Evolutionary conservation across 2,888 invertebrate species (phyloP), one percentile per base, ranked within the genome.

Genomic region (Acronicta alni): DNA sequence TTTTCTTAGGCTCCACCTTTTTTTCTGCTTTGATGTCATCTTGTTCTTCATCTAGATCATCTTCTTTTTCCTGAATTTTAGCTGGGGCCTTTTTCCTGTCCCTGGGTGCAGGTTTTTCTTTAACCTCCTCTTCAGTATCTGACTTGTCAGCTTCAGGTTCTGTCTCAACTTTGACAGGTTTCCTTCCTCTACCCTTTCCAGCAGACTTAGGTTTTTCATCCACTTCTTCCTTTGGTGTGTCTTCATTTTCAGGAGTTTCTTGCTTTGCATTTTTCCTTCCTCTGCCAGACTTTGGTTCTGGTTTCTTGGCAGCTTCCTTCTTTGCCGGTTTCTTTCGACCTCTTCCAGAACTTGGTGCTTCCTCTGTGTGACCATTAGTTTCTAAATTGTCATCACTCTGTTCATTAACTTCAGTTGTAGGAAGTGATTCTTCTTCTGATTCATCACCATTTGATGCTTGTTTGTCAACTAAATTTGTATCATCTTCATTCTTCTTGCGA

Each of bases 281-380:
- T 75, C 83, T 84, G 18, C 80, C 80, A 56, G 82, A 60, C 71
- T 87, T 86, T 51, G 85, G 77, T 57, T 85, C 77, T 68, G 87
- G 79, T 46, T 79, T 67, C 67, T 84, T 80, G 42, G 73, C 80
- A 53, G 78, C 63, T 61, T 90, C 91, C 72, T 92, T 92, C 61
- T 92, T 93, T 15, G 78, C 66, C 48, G 73, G 83, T 68, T 90
- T 92, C 69, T 92, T 93, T 9, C 88, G 86, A 16, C 92, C 90
- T 72, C 81, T 87, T 45, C 80, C 80, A 59, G 84, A 62, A 60
- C 71, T 74, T 51, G 79, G 69, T 61, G 71, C 59, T 56, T 85
- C 85, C 45, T 85, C 84, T 57, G 63, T 57, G 59, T 88, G 81
- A 47, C 86, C 90, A 87, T 92, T 89, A 38, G 83, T 67, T 67